A percentile compares a stretch with the other conserved stretches of the same genome.
phyloP scores from a whole-genome alignment of 2,113 vertebrate species.

The Daphoenositta chrysoptera region DNA sequence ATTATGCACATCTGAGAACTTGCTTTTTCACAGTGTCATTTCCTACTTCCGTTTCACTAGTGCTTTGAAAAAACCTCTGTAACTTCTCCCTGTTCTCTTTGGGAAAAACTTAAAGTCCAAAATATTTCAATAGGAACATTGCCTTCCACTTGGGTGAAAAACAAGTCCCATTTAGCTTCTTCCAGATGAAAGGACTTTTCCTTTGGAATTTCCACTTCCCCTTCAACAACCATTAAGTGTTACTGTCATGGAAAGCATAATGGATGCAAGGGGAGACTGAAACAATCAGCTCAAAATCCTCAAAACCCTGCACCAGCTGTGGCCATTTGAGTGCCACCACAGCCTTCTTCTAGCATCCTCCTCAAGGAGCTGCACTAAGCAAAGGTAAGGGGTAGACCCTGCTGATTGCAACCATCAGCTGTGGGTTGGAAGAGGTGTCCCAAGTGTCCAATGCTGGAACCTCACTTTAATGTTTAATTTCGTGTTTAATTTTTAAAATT shows the following conservation, averaged over 20 bases:
- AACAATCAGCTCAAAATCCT: not conserved
- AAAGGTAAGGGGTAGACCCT: not conserved
- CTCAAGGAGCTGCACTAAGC: not conserved
- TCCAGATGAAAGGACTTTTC: not conserved
- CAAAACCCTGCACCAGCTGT: not conserved
- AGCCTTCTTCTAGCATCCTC: not conserved
- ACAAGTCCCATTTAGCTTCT: not conserved
- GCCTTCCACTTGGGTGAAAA: not conserved
- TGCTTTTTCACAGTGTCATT: not conserved
- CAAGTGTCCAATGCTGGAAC: conserved; percentile 37
- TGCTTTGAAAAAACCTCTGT: not conserved
- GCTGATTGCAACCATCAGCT: not conserved
- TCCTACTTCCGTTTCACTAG: not conserved
- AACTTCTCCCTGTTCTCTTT: not conserved
- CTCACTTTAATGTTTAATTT: conserved; percentile 72
- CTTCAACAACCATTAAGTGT: not conserved
- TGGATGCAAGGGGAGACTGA: not conserved
- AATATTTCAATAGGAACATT: not conserved
- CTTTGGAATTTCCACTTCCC: not conserved
- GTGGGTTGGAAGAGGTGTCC: not conserved
- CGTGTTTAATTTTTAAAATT: conserved; percentile 77
- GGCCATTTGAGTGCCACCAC: not conserved
- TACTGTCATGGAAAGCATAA: not conserved
- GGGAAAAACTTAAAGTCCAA: not conserved
- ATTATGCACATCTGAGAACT: not conserved